Evolutionary conservation across 2,113 vertebrate genomes (phyloP), one percentile per base, ranked within the genome.

Genomic region (Argyrosomus japonicus): DNA sequence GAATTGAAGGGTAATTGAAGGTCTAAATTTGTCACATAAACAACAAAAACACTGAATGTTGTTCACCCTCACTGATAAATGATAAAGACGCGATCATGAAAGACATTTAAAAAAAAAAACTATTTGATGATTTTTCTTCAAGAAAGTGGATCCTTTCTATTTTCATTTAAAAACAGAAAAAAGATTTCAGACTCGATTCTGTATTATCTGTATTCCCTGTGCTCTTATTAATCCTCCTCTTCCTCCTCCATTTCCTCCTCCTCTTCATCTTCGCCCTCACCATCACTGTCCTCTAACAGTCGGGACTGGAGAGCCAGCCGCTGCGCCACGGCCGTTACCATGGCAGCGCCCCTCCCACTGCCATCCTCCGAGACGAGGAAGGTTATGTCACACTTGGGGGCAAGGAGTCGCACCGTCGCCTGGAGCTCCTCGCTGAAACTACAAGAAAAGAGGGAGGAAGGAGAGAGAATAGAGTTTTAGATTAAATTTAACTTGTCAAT

Each of bases 331-430:
- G 97, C 97, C 0, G 96, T 96, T 69, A 97, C 96, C 6, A 98
- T 95, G 1, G 96, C 97, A 0, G 97, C 96, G 1, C 97, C 97
- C 89, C 97, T 97, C 47, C 97, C 97, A 0, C 96, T 97, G 60
- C 97, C 95, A 0, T 97, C 96, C 80, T 97, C 96, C 0, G 97
- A 97, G 1, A 90, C 87, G 21, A 95, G 51, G 93, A 97, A 98
- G 68, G 87, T 88, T 93, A 98, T 93, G 0, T 43, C 50, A 50
- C 97, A 98, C 0, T 70, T n/a, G 19, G 97, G 96, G 2, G 96
- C 96, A 83, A 98, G 92, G 1, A 83, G 62, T n/a, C 0, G 62
- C 71, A 97, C 94, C 0, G 84, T 94, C 1, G 72, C 61, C 15
- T 95, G 92, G 61, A 98, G 92, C 11, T 93, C 48, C 1, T 71